These are phyloP conservation scores for Illadopsis cleaveri DNA, from an alignment of 2,113 vertebrate genomes.

Conservation along the genomic window DNA sequence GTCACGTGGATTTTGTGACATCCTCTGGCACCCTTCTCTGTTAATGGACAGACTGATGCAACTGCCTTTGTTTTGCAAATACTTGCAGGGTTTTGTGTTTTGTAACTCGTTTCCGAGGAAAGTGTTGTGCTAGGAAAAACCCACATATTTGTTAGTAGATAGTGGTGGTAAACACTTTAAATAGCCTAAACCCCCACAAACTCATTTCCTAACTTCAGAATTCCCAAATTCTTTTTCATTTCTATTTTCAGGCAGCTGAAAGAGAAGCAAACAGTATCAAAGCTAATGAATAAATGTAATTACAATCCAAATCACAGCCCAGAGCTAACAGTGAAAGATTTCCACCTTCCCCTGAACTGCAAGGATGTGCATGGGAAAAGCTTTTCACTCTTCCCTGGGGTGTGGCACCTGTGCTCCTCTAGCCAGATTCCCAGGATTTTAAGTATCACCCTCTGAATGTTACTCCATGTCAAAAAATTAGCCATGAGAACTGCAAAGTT, in stretches of 20 bases:
- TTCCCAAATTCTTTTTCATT: neutral
- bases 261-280: neutral
- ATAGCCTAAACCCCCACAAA: neutral
- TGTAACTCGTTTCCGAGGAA: neutral
- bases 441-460: neutral
- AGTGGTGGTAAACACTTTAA: neutral
- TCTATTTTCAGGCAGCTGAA: neutral
- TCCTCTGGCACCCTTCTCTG: neutral
- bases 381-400: neutral
- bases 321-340: neutral
- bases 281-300: neutral
- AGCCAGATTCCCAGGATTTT: neutral
- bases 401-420: neutral
- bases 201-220: neutral
- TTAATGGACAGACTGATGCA: neutral
- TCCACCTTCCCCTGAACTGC: neutral
- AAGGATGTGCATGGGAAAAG: neutral
- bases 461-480: neutral
- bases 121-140: neutral
- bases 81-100: neutral
- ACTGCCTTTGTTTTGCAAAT: neutral
- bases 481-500: neutral
- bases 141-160: neutral
- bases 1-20: neutral
- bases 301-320: neutral